Conservation (phyloP, 2,888 invertebrate genomes). For the Nomada ferruginata region DNA sequence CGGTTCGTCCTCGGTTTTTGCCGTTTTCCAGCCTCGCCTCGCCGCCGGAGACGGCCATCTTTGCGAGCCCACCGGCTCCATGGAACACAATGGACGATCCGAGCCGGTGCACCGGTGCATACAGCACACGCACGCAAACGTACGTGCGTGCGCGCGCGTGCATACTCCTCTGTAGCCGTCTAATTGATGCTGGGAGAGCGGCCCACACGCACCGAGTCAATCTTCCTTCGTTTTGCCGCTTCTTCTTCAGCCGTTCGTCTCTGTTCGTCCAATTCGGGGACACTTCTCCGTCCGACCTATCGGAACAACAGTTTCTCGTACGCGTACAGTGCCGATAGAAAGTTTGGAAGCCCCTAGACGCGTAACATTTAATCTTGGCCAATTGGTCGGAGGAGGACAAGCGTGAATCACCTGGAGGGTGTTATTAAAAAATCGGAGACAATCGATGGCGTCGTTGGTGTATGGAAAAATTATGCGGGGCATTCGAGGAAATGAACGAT, state of each 20-base stretch:
- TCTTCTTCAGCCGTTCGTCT: background rate
- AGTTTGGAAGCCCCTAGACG: too few relatives aligned
- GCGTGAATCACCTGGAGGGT: too few relatives aligned
- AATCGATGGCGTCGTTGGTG: too few relatives aligned
- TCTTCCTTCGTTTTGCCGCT: slow-evolving; percentile 57
- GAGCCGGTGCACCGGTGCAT: slow-evolving; percentile 47
- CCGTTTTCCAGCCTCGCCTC: slow-evolving; percentile 59
- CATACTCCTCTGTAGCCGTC: slow-evolving; percentile 74
- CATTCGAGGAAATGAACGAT: too few relatives aligned
- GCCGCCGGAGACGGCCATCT: slow-evolving; percentile 75
- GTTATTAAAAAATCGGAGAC: too few relatives aligned
- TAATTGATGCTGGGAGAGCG: slow-evolving; percentile 77
- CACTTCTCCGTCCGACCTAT: too few relatives aligned
- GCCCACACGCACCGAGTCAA: slow-evolving; percentile 77
- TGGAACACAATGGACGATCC: slow-evolving; percentile 70
- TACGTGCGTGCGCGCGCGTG: slow-evolving; percentile 53
- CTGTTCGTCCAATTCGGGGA: background rate
- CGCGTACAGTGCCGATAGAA: too few relatives aligned
- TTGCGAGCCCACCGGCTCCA: slow-evolving; percentile 72
- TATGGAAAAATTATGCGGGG: too few relatives aligned
- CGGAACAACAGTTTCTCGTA: too few relatives aligned
- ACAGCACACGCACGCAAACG: slow-evolving; percentile 13
- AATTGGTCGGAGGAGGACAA: too few relatives aligned
- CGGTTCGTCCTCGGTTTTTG: slow-evolving; percentile 54
- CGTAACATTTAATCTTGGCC: too few relatives aligned